phyloP scores from a whole-genome alignment of 2,888 invertebrate genomes.

The Volucella inanis region DNA sequence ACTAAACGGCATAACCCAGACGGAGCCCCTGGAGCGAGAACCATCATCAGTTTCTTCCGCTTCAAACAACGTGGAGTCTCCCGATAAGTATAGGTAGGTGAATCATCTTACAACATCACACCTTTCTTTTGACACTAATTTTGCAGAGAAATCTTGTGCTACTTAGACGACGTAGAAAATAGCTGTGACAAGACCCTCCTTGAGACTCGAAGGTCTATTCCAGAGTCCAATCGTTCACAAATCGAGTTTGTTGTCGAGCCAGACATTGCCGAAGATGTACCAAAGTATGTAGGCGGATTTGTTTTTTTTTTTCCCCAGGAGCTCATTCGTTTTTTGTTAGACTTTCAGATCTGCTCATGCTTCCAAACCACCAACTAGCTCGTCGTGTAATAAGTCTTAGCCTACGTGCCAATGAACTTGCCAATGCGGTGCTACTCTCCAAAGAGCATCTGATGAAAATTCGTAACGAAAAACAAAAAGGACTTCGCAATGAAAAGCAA shows the following conservation, averaged over 20 bases:
- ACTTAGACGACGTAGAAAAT: slow-evolving; percentile 82
- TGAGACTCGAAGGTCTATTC: slow-evolving; percentile 81
- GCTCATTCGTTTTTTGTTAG: slow-evolving; percentile 71
- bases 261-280: slow-evolving; percentile 82
- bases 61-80: slow-evolving; percentile 64
- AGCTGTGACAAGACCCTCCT: slow-evolving; percentile 82
- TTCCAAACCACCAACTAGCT: slow-evolving; percentile 83
- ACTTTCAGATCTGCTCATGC: slow-evolving; percentile 82
- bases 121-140: not conserved
- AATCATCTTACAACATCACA: not conserved
- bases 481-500: slow-evolving; percentile 81
- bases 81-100: slow-evolving; percentile 81
- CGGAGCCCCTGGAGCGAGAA: slow-evolving; percentile 69
- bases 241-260: slow-evolving; percentile 82
- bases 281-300: slow-evolving; percentile 79
- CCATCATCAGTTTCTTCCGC: slow-evolving; percentile 28
- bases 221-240: slow-evolving; percentile 82
- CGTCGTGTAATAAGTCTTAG: slow-evolving; percentile 81
- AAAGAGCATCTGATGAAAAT: slow-evolving; percentile 82
- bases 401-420: slow-evolving; percentile 82
- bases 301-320: not conserved
- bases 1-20: slow-evolving; percentile 76
- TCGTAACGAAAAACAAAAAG: slow-evolving; percentile 82
- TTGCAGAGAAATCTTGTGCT: slow-evolving; percentile 81
- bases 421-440: slow-evolving; percentile 82